Evolutionary conservation across 2,113 vertebrate genomes (phyloP), one percentile per base, ranked within the genome.

Genomic region (Geothlypis trichas): DNA sequence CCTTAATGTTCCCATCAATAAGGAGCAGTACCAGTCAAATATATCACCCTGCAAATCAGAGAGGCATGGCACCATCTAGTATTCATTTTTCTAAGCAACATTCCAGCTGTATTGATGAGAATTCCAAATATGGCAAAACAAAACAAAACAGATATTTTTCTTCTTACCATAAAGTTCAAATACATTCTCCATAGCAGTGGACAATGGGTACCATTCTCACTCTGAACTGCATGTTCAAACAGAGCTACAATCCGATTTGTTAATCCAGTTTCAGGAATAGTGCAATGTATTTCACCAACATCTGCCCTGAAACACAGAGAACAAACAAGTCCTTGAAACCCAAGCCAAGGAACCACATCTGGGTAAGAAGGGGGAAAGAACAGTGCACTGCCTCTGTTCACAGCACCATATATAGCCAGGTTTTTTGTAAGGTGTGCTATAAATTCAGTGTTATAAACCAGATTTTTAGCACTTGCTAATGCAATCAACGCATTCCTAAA

Each of bases 131-230:
- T 1, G 7, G 24, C 18, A 37, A 62, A 37, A 22, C 15, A 86
- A 63, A 41, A 33, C 20, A 37, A 62, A 42, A 18, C 15, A 86
- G 5, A 47, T 35, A 30, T 2, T 52, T 33, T 62, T 87, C 26
- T 73, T 69, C 98, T 98, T 97, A 99, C 99, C 99, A 98, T 94
- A 71, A 99, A 99, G 82, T 98, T 97, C 93, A 99, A 94, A 97
- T 99, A 99, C 98, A 99, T 98, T 91, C 99, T 98, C 99, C 99
- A 99, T 22, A 99, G 97, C 74, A 99, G 95, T 22, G 99, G 99
- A 84, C 99, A 99, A 41, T 97, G 98, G 87, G 98, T 90, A 10
- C 99, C 99, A 10, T 42, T 95, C 84, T 99, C 98, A 35, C 97
- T 98, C 89, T 94, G 97, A 71, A 98, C 77, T 9, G 99, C 98